Conservation (phyloP, 2,113 vertebrate species). For the Rutilus rutilus region DNA sequence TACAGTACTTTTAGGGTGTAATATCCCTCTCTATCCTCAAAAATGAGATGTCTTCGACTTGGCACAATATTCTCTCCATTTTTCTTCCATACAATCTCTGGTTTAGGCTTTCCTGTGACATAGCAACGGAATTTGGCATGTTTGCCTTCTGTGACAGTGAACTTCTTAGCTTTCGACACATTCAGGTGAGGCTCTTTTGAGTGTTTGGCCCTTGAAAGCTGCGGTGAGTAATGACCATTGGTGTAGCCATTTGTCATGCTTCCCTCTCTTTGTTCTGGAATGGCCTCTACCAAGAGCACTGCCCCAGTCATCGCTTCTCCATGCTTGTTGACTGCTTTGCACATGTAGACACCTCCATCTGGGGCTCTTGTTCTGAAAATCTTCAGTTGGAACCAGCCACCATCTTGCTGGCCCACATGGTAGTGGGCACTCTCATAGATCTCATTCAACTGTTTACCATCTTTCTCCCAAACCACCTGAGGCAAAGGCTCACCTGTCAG, state of each 20-base stretch:
- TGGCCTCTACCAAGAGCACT: conserved; percentile 83
- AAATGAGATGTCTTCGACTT: conserved; percentile 85
- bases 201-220: conserved; percentile 40
- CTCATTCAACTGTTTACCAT: conserved; percentile 83
- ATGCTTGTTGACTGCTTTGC: conserved; percentile 80
- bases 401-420: conserved; percentile 69
- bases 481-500: conserved; percentile 81
- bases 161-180: conserved; percentile 81
- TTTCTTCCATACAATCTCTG: conserved; percentile 94
- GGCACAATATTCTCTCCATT: conserved; percentile 79
- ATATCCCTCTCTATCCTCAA: conserved; percentile 93
- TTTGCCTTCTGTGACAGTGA: conserved; percentile 87
- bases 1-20: conserved; percentile 96
- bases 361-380: conserved; percentile 80
- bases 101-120: conserved; percentile 94
- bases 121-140: conserved; percentile 97
- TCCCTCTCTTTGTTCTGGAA: conserved; percentile 57
- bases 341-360: conserved; percentile 90
- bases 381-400: conserved; percentile 84
- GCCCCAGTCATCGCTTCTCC: conserved; percentile 83
- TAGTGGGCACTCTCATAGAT: conserved; percentile 91
- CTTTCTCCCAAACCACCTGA: conserved; percentile 87
- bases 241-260: conserved; percentile 51
- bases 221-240: conserved; percentile 62
- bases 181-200: conserved; percentile 60